Evolutionary conservation across 2,113 vertebrate genomes (phyloP).

Genomic region (Myotis brandtii): DNA sequence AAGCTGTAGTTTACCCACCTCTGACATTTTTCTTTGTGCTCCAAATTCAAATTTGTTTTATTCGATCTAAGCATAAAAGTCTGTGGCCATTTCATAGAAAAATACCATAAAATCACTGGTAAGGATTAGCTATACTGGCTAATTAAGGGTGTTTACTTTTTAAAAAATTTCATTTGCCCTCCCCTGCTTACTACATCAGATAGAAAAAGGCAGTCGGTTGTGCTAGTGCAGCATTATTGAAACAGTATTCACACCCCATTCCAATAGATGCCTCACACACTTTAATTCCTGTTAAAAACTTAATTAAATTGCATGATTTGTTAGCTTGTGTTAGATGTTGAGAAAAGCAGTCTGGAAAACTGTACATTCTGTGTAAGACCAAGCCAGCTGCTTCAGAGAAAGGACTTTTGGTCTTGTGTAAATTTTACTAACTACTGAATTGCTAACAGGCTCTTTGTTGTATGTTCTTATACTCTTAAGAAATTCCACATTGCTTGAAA

Average conservation of each 20-base stretch:
- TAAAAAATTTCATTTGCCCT: constrained; percentile 7
- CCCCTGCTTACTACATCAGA: constrained; percentile 26
- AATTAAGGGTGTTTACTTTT: constrained; percentile 71
- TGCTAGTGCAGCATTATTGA: background rate
- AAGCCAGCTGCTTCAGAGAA: constrained; percentile 72
- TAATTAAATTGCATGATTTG: constrained; percentile 82
- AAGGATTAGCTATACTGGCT: constrained; percentile 43
- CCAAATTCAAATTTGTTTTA: background rate
- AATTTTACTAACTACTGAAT: constrained; percentile 79
- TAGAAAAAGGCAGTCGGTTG: constrained; percentile 36
- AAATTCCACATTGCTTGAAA: constrained; percentile 71
- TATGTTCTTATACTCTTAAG: constrained; percentile 78
- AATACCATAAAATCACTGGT: background rate
- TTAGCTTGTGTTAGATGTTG: constrained; percentile 69
- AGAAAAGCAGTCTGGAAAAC: constrained; percentile 68
- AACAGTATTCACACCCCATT: constrained; percentile 54
- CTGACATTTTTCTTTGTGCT: background rate
- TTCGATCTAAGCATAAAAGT: background rate
- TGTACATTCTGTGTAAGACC: constrained; percentile 60
- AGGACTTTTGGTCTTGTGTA: constrained; percentile 69
- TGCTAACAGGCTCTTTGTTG: constrained; percentile 81
- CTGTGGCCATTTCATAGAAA: background rate
- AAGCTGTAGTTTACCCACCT: background rate
- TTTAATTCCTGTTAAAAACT: constrained; percentile 74
- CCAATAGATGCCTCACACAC: constrained; percentile 67